Conservation (phyloP, 2,113 vertebrate genomes). For the Epinephelus fuscoguttatus region DNA sequence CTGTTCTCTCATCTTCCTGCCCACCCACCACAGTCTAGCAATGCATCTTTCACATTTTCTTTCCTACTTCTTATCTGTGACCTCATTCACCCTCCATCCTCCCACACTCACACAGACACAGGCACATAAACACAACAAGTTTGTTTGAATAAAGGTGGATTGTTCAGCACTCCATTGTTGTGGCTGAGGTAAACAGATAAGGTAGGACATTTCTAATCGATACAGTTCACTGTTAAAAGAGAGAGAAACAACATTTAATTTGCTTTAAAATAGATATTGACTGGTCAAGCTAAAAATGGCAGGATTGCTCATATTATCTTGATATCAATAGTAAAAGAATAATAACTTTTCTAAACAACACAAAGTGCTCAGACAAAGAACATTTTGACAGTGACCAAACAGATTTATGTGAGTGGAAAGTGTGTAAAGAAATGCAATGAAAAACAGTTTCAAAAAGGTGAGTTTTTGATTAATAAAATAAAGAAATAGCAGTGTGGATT, state of each 20-base stretch:
- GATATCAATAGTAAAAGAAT: not conserved
- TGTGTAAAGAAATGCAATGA: not conserved
- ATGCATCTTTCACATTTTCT: conserved; percentile 23
- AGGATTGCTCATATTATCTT: not conserved
- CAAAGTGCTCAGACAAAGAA: not conserved
- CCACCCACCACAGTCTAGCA: conserved; percentile 27
- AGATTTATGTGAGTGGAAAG: not conserved
- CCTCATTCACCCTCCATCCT: conserved; percentile 23
- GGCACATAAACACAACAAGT: conserved; percentile 11
- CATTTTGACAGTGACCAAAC: too few relatives aligned
- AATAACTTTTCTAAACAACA: not conserved
- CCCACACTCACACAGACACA: conserved; percentile 26
- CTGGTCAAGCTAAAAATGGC: not conserved
- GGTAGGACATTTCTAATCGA: conserved; percentile 50
- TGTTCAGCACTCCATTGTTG: conserved; percentile 42
- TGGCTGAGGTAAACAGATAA: conserved; percentile 55
- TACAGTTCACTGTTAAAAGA: not conserved
- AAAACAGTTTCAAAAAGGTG: not conserved
- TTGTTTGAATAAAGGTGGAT: conserved; percentile 35
- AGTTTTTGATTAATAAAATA: too few relatives aligned
- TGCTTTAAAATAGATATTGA: not conserved
- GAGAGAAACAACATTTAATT: not conserved
- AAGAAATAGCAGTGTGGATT: too few relatives aligned
- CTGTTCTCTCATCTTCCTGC: not conserved
- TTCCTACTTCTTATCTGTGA: conserved; percentile 37